A percentile compares a stretch with the other conserved stretches of the same genome.
These are phyloP conservation scores for Hylaea fasciaria DNA, from an alignment of 2,888 invertebrate species.

Conservation along the genomic window DNA sequence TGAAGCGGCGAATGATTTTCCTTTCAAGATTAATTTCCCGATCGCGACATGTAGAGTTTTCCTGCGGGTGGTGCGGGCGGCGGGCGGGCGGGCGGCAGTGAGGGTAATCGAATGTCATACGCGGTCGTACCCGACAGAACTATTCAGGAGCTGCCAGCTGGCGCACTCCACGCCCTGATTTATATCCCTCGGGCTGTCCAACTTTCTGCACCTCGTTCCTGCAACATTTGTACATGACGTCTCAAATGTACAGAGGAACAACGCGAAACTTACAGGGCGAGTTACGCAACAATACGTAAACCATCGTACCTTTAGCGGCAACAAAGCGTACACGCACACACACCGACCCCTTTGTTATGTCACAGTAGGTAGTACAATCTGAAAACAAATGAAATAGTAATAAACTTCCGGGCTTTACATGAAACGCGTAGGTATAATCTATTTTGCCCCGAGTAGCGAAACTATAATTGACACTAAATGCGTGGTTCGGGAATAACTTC, in stretches of 20 bases:
- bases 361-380: neutral
- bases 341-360: too few relatives aligned
- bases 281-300: conserved; percentile 27
- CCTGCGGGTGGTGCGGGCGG: conserved; percentile 33
- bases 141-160: conserved; percentile 71
- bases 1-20: conserved; percentile 28
- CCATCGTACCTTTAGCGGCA: conserved; percentile 12
- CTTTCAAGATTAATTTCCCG: conserved; percentile 42
- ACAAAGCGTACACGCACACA: neutral
- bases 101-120: conserved; percentile 80
- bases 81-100: conserved; percentile 28
- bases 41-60: conserved; percentile 35
- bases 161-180: conserved; percentile 71
- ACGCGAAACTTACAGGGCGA: conserved; percentile 48
- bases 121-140: conserved; percentile 73
- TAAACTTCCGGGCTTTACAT: conserved; percentile 9
- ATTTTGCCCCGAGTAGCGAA: conserved; percentile 38
- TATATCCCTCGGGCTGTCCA: conserved; percentile 75
- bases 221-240: conserved; percentile 79
- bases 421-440: conserved; percentile 15
- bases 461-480: conserved; percentile 56
- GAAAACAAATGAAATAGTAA: conserved; percentile 6
- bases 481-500: conserved; percentile 56
- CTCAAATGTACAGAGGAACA: conserved; percentile 70
- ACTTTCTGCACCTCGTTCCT: conserved; percentile 80